Percentiles rank a stretch among this genome's conserved stretches.
Conservation (phyloP, 2,888 invertebrate genomes). For the Erebia aethiops region DNA sequence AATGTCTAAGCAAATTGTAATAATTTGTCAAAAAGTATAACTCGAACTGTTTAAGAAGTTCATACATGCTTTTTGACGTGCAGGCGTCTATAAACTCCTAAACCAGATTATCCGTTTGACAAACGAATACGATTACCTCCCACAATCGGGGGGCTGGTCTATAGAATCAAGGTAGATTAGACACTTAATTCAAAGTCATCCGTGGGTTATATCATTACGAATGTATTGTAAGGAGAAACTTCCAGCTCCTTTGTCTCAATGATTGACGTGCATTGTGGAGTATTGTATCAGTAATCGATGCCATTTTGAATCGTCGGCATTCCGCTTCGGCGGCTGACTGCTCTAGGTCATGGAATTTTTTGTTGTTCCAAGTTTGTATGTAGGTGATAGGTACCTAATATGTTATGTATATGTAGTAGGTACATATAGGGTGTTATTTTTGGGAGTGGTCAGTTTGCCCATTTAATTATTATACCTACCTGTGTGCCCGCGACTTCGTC, state of each 20-base stretch:
- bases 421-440: too few relatives aligned
- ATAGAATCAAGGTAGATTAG: neutral
- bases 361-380: constrained; percentile 1
- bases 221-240: neutral
- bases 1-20: too few relatives aligned
- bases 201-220: constrained; percentile 27
- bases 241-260: constrained; percentile 33
- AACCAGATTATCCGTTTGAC: too few relatives aligned
- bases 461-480: too few relatives aligned
- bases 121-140: too few relatives aligned
- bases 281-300: constrained; percentile 19
- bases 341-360: constrained; percentile 20
- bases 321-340: neutral
- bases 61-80: too few relatives aligned
- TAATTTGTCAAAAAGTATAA: too few relatives aligned
- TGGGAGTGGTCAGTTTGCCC: neutral
- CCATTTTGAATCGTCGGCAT: constrained; percentile 14
- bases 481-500: too few relatives aligned
- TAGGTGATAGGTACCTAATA: neutral
- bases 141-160: too few relatives aligned
- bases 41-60: too few relatives aligned
- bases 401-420: too few relatives aligned
- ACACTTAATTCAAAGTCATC: constrained; percentile 19
- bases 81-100: too few relatives aligned
- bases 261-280: constrained; percentile 29